A percentile compares a stretch with the other conserved stretches of the same genome.
Evolutionary conservation across 2,888 invertebrate genomes (phyloP).

Genomic region (Chaetogeoica ovagalla): DNA sequence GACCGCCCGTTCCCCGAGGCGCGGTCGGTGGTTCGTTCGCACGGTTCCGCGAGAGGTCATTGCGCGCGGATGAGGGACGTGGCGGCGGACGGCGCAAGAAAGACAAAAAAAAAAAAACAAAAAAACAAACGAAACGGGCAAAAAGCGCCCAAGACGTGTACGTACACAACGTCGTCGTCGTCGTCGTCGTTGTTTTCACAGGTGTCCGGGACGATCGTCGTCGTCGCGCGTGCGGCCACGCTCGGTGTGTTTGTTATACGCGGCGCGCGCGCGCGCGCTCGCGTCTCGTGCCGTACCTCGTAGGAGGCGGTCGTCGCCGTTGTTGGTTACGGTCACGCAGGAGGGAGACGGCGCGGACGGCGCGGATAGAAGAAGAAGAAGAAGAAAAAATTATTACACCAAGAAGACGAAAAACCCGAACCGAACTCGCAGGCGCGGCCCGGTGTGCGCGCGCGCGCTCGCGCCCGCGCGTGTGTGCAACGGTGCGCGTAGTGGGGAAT

Average conservation of each 20-base stretch:
- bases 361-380: no score
- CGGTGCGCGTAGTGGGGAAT: slow-evolving; percentile 11
- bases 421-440: neutral
- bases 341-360: no score
- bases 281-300: no score
- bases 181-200: no score
- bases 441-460: neutral
- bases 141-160: neutral
- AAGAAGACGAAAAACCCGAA: slow-evolving; percentile 36
- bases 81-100: no score
- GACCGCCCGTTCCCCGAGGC: neutral
- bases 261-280: neutral
- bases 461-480: neutral
- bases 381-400: no score
- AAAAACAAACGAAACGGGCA: no score
- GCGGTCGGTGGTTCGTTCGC: neutral
- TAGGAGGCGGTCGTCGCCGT: no score
- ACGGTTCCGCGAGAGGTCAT: slow-evolving; percentile 12
- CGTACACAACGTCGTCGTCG: neutral
- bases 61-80: neutral
- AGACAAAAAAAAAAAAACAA: neutral
- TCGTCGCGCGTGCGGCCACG: no score
- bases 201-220: neutral
- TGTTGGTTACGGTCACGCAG: no score
- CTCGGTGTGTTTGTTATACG: neutral